phyloP scores from a whole-genome alignment of 2,888 invertebrate species.

The Pseudococcus jackbeardsleyi region DNA sequence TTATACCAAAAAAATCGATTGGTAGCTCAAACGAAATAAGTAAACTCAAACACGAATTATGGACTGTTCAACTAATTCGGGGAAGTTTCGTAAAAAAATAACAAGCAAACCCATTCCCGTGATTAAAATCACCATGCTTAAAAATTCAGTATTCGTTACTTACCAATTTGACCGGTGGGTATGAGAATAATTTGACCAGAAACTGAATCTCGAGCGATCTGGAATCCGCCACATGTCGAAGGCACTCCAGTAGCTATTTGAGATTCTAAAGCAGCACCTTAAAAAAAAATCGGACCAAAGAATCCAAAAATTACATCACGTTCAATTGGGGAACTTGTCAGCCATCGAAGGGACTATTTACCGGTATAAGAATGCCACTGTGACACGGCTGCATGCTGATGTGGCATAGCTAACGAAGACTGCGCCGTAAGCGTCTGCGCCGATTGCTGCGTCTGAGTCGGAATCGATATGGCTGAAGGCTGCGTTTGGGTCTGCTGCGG shows the following conservation, averaged over 20 bases:
- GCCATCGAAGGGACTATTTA: background rate
- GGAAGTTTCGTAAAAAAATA: too few relatives aligned
- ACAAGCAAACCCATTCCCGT: background rate
- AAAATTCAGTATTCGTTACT: background rate
- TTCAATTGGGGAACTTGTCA: too few relatives aligned
- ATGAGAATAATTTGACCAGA: conserved; percentile 54
- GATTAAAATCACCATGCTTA: background rate
- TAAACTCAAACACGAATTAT: too few relatives aligned
- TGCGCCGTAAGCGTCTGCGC: background rate
- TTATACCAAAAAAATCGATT: too few relatives aligned
- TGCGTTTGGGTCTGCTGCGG: background rate
- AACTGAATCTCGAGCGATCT: conserved; percentile 50
- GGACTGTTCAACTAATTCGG: too few relatives aligned
- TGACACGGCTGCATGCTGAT: conserved; percentile 20
- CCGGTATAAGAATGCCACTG: conserved; percentile 60
- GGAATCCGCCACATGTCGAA: conserved; percentile 43
- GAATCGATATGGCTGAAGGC: background rate
- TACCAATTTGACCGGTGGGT: conserved; percentile 58
- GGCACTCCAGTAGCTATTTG: conserved; percentile 32
- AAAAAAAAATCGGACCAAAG: background rate
- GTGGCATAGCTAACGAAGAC: conserved; percentile 20
- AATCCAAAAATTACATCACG: background rate
- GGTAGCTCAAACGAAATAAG: too few relatives aligned
- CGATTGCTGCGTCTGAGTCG: background rate
- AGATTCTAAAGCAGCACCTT: conserved; percentile 50